Base-by-base conservation (phyloP, 2,113 vertebrate genomes). In the Rhagologus leucostigma region DNA sequence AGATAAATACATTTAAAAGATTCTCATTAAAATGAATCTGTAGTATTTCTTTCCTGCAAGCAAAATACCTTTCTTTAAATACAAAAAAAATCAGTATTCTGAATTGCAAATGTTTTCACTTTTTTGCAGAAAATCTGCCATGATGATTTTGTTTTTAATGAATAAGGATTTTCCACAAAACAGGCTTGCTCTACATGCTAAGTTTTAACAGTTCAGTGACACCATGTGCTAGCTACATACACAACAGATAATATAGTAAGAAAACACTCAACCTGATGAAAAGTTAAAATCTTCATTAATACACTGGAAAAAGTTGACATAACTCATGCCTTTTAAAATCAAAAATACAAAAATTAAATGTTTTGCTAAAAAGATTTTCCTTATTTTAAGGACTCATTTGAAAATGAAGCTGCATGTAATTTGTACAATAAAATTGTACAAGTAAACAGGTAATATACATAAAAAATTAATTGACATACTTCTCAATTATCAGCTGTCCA, bases 211-310 rank as follows among this genome's bases (percentile, higher is more conserved):
- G 98, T 98, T 99, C 98, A 98, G 98, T 99, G 98, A 99, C 99
- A 99, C 98, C 98, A 98, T 98, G 97, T 98, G 98, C 99, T 99
- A 99, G 98, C 98, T 99, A 99, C 98, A 97, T 98, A 99, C 98
- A 98, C 98, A 98, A 98, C 98, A 98, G 97, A 98, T 98, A 98
- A 98, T 98, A 98, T 98, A 98, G 98, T 98, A 99, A 99, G 98
- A 98, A 99, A 99, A 98, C 98, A 99, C 98, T 98, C 98, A 98
- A 98, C 98, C 98, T 98, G 98, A 99, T 98, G 98, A 99, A 98
- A 99, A 99, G 98, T 99, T 99, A 99, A 98, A 99, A 99, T 99
- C 98, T 99, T 99, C 99, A 99, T 99, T 99, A 99, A 99, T 99
- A 99, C 99, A 99, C 98, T 99, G 99, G 96, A 99, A 99, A 99